These are phyloP conservation scores for Oriolus oriolus DNA, from an alignment of 2,113 vertebrate genomes.

Conservation along the genomic window DNA sequence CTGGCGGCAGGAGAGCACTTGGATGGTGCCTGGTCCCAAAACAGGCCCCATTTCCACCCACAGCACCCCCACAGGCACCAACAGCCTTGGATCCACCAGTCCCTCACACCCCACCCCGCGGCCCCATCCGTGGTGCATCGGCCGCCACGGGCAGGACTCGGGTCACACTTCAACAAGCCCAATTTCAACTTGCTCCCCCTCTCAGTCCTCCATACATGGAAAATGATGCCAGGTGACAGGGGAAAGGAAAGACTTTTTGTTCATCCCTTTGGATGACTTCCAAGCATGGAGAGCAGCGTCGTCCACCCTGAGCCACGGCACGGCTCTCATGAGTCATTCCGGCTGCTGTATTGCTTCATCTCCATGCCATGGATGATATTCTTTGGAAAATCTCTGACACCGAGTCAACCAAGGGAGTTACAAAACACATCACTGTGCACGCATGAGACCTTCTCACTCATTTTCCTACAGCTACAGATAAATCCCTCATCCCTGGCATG, in stretches of 20 bases:
- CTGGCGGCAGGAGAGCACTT: background rate
- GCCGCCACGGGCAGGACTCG: background rate
- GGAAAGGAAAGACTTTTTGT: slow-evolving; percentile 2
- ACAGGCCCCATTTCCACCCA: background rate
- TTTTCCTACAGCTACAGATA: slow-evolving; percentile 42
- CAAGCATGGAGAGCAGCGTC: background rate
- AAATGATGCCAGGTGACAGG: background rate
- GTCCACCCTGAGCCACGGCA: background rate
- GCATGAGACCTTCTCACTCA: background rate
- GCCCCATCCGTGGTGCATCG: fast-evolving
- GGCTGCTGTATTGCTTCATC: background rate
- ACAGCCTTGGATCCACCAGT: background rate
- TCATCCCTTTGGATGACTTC: background rate
- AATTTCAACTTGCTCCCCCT: slow-evolving; percentile 44
- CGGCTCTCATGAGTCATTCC: background rate
- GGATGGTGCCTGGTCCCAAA: background rate
- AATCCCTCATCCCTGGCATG: slow-evolving; percentile 36
- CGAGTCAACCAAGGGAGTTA: slow-evolving; percentile 20
- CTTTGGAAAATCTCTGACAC: slow-evolving; percentile 14
- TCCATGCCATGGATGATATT: background rate
- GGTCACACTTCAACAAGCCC: slow-evolving; percentile 27
- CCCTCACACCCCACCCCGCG: background rate
- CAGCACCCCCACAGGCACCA: background rate
- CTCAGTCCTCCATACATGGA: background rate
- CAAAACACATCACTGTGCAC: slow-evolving; percentile 53